phyloP scores from a whole-genome alignment of 1,140 invertebrate genomes.

The Micrasema minimum region DNA sequence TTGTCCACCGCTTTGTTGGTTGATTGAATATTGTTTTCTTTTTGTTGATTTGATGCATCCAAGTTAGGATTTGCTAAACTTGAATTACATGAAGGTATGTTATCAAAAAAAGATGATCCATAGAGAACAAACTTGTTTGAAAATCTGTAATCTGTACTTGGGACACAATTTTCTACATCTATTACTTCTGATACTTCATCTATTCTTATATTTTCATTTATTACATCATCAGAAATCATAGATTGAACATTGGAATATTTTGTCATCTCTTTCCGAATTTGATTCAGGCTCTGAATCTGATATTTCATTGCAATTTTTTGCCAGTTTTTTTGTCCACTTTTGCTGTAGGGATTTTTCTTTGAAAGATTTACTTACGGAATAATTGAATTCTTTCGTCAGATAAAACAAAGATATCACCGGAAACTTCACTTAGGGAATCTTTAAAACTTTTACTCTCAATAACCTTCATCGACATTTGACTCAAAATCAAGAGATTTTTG shows the following conservation, averaged over 20 bases:
- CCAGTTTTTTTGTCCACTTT: constrained; percentile 5
- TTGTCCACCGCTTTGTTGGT: constrained; percentile 38
- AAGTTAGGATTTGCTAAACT: constrained; percentile 32
- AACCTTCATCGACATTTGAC: background rate
- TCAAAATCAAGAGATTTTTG: too few species aligned
- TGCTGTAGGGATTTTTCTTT: background rate
- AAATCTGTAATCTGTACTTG: background rate
- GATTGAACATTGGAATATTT: too few species aligned
- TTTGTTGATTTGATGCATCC: too few species aligned
- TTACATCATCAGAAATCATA: too few species aligned
- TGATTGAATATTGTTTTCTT: too few species aligned
- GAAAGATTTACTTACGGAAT: constrained; percentile 56
- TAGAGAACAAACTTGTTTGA: constrained; percentile 54
- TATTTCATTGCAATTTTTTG: constrained; percentile 22
- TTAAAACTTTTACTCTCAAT: background rate
- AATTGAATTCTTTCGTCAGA: constrained; percentile 61
- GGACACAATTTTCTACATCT: too few species aligned
- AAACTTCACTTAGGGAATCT: constrained; percentile 18
- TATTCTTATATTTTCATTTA: too few species aligned
- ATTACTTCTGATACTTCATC: too few species aligned
- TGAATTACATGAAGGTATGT: constrained; percentile 44
- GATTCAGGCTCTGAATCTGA: constrained; percentile 14
- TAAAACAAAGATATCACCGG: constrained; percentile 57
- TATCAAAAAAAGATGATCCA: constrained; percentile 55
- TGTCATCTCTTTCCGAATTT: background rate